Evolutionary conservation across 2,113 vertebrate genomes (phyloP).

Genomic region (Leuciscus idus): DNA sequence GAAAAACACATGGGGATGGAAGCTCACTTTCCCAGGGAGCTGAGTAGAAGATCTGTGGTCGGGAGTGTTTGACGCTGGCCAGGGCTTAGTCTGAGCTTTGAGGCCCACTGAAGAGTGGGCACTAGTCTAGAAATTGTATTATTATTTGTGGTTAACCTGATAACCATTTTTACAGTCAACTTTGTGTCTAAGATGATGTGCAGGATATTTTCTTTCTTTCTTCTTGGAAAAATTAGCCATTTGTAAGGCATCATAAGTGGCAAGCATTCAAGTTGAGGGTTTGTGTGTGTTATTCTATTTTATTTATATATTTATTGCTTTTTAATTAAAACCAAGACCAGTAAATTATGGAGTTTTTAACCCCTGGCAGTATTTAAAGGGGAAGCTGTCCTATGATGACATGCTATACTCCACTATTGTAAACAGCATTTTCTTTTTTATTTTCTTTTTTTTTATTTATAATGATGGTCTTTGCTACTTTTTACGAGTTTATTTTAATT

Average conservation of each 20-base stretch:
- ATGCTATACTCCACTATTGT: not conserved
- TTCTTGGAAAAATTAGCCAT: conserved; percentile 10
- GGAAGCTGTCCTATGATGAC: not conserved
- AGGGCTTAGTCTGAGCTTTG: conserved; percentile 37
- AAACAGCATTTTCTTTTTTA: not conserved
- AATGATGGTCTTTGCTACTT: not conserved
- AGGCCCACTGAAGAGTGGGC: conserved; percentile 36
- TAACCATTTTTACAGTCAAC: conserved; percentile 37
- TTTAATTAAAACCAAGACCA: conserved; percentile 1
- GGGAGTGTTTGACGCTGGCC: conserved; percentile 5
- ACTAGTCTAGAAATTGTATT: conserved; percentile 10
- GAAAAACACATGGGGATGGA: conserved; percentile 78
- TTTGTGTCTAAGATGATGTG: conserved; percentile 22
- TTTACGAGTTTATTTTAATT: not conserved
- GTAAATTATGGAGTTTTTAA: not conserved
- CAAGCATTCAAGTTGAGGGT: conserved; percentile 1
- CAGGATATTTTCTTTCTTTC: not conserved
- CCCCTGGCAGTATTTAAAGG: not conserved
- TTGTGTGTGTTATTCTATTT: not conserved
- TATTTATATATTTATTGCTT: conserved; percentile 1
- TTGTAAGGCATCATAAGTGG: not conserved
- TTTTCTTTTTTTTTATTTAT: not conserved
- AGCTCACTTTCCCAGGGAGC: conserved; percentile 62
- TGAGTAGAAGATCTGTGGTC: conserved; percentile 27
- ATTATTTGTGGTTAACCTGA: conserved; percentile 13